Percentiles rank a stretch among this genome's conserved stretches.
These are phyloP conservation scores for Limosa lapponica DNA, from an alignment of 2,797 vertebrate genomes.

Conservation along the genomic window DNA sequence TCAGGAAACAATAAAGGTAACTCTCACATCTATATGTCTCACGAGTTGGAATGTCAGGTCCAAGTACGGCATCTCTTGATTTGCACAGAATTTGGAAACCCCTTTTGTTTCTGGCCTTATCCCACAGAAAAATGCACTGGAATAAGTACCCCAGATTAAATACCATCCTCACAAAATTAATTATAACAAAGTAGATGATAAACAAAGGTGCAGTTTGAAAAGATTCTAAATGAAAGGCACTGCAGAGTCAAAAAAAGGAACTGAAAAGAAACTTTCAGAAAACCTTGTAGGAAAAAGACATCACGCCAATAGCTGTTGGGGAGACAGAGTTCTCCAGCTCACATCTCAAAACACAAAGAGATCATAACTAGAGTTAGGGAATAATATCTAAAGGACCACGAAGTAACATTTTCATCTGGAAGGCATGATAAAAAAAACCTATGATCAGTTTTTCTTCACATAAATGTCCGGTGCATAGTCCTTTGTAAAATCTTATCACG, in stretches of 20 bases:
- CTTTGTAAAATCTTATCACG: not conserved
- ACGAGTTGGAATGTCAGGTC: not conserved
- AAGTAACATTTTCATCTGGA: not conserved
- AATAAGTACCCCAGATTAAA: not conserved
- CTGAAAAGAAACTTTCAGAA: not conserved
- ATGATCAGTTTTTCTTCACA: not conserved
- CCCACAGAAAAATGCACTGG: not conserved
- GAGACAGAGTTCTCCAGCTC: not conserved
- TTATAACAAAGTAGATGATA: not conserved
- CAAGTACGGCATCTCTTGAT: not conserved
- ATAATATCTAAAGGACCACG: not conserved
- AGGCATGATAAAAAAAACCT: not conserved
- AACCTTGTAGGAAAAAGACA: not conserved
- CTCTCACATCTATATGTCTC: not conserved
- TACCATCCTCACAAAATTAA: not conserved
- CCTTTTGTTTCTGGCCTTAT: not conserved
- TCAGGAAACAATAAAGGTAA: not conserved
- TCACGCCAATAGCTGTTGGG: not conserved
- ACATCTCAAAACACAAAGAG: not conserved
- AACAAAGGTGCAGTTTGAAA: not conserved
- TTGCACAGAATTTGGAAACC: not conserved
- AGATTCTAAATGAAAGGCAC: not conserved
- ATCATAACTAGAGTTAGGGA: not conserved
- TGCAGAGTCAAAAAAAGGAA: not conserved
- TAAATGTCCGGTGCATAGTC: not conserved